Conservation (phyloP, 1,140 invertebrate genomes). For the Batillaria attramentaria region DNA sequence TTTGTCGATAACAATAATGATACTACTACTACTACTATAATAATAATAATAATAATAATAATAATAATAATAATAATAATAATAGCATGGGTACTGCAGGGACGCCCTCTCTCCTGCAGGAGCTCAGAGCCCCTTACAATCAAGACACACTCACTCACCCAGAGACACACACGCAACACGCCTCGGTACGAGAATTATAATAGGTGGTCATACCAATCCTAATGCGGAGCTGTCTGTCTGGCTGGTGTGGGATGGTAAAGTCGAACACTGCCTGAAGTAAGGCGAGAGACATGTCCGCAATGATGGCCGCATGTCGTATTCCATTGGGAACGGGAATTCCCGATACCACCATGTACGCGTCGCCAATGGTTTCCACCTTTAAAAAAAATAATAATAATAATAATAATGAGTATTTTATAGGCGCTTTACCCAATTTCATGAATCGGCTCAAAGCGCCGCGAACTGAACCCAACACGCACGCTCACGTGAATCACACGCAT, state of each 20-base stretch:
- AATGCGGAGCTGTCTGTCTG: constrained; percentile 83
- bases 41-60: background rate
- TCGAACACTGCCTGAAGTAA: constrained; percentile 86
- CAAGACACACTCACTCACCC: background rate
- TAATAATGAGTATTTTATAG: too few species aligned
- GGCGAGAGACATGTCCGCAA: constrained; percentile 87
- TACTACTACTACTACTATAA: background rate
- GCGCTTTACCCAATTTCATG: too few species aligned
- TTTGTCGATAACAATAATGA: too few species aligned
- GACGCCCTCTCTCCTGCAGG: background rate
- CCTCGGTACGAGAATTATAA: background rate
- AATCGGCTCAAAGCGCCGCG: too few species aligned
- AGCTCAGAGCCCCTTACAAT: too few species aligned
- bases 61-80: background rate
- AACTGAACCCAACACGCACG: too few species aligned
- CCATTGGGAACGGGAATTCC: constrained; percentile 53
- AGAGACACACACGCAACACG: background rate
- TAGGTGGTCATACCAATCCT: constrained; percentile 81
- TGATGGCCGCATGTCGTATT: constrained; percentile 81
- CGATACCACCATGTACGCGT: constrained; percentile 68
- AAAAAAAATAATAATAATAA: too few species aligned
- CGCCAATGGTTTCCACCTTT: constrained; percentile 69
- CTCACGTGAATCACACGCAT: too few species aligned
- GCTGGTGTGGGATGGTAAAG: constrained; percentile 88
- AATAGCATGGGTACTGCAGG: background rate